Conservation (phyloP, 1,140 invertebrate species). For the Drosophila eugracilis region DNA sequence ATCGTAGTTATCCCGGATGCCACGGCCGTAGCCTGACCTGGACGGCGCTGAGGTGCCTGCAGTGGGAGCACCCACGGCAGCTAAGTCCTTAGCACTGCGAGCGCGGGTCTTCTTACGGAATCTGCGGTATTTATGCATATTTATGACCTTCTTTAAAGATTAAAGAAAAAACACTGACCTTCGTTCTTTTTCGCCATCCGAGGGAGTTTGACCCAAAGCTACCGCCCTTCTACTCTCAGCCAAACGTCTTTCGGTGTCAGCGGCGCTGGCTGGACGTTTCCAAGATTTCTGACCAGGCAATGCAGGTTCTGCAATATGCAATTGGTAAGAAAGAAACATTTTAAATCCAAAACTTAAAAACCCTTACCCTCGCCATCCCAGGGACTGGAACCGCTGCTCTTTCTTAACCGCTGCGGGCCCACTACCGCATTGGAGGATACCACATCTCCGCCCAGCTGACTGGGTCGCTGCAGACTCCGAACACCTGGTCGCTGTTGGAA, state of each 20-base stretch:
- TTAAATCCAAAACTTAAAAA: neutral
- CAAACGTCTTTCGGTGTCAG: slow-evolving; percentile 85
- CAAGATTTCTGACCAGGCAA: slow-evolving; percentile 86
- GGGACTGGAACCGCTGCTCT: slow-evolving; percentile 85
- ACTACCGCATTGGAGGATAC: slow-evolving; percentile 27
- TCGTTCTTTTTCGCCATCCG: slow-evolving; percentile 83
- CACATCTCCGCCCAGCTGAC: slow-evolving; percentile 59
- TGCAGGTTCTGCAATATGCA: slow-evolving; percentile 73
- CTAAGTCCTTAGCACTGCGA: slow-evolving; percentile 73
- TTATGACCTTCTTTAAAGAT: too few species aligned
- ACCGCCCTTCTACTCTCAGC: slow-evolving; percentile 84
- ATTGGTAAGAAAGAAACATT: neutral
- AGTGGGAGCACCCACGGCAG: slow-evolving; percentile 26
- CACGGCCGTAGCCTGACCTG: slow-evolving; percentile 41
- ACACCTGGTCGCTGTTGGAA: slow-evolving; percentile 54
- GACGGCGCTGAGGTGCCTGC: neutral
- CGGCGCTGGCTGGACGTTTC: slow-evolving; percentile 88
- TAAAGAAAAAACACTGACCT: too few species aligned
- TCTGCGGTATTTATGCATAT: slow-evolving; percentile 31
- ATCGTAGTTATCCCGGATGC: slow-evolving; percentile 74
- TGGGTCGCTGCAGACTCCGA: slow-evolving; percentile 76
- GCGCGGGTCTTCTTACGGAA: slow-evolving; percentile 79
- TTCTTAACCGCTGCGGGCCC: slow-evolving; percentile 68
- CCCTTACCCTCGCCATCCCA: slow-evolving; percentile 86
- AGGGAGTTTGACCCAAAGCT: slow-evolving; percentile 80